Conservation (phyloP, 2,888 invertebrate species). For the Eupithecia dodoneata region DNA sequence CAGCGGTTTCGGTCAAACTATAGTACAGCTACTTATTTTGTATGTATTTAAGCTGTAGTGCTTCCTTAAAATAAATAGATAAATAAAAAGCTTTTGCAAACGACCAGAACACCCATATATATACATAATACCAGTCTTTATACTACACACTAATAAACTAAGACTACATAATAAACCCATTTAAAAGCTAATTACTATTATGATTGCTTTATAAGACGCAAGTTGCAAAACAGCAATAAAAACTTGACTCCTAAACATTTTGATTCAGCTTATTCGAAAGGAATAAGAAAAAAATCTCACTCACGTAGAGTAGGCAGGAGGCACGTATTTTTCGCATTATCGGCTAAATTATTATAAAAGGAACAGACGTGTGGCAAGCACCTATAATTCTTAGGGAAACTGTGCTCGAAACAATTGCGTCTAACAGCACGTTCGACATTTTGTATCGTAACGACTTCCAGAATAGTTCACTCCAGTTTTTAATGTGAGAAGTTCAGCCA, state of each 20-base stretch:
- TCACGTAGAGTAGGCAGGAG: slow-evolving; percentile 72
- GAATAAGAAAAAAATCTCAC: slow-evolving; percentile 70
- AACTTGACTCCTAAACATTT: slow-evolving; percentile 54
- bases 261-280: slow-evolving; percentile 74
- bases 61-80: too few species aligned
- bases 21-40: too few species aligned
- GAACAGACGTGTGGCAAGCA: slow-evolving; percentile 71
- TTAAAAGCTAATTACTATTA: slow-evolving; percentile 15
- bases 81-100: background rate
- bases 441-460: slow-evolving; percentile 47
- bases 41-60: too few species aligned
- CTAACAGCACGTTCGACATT: slow-evolving; percentile 60
- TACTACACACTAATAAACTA: slow-evolving; percentile 10
- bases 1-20: too few species aligned
- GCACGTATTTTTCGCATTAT: slow-evolving; percentile 83
- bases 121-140: background rate
- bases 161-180: slow-evolving; percentile 9
- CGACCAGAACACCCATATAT: too few species aligned
- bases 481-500: slow-evolving; percentile 42
- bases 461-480: slow-evolving; percentile 47
- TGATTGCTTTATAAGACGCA: slow-evolving; percentile 14
- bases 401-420: slow-evolving; percentile 60
- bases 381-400: slow-evolving; percentile 63
- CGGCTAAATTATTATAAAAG: slow-evolving; percentile 81
- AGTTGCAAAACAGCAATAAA: slow-evolving; percentile 11